Conservation (phyloP, 1,140 invertebrate genomes). For the Drosophila funebris region DNA sequence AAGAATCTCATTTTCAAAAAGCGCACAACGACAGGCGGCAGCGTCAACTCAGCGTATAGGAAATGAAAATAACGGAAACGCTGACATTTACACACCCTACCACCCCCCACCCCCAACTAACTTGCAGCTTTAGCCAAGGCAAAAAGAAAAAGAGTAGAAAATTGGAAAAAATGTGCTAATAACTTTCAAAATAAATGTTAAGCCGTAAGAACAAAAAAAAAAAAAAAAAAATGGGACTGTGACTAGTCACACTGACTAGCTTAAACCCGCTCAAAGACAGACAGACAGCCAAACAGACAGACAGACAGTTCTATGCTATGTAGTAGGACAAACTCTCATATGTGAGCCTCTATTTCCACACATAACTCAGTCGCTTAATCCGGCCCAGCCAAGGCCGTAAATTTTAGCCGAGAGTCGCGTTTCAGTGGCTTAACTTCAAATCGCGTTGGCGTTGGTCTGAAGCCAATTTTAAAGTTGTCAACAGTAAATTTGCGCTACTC, state of each 20-base stretch:
- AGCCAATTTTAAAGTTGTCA: slow-evolving; percentile 59
- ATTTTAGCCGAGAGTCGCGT: slow-evolving; percentile 43
- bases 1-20: slow-evolving; percentile 65
- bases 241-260: slow-evolving; percentile 40
- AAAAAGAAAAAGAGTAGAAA: slow-evolving; percentile 5
- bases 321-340: slow-evolving; percentile 26
- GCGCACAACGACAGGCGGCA: too few species aligned
- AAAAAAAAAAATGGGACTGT: background rate
- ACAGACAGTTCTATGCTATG: slow-evolving; percentile 18
- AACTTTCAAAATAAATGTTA: slow-evolving; percentile 54
- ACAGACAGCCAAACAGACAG: slow-evolving; percentile 13
- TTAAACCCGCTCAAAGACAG: slow-evolving; percentile 42
- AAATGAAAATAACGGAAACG: slow-evolving; percentile 61
- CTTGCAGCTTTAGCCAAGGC: slow-evolving; percentile 21
- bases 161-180: slow-evolving; percentile 47
- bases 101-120: slow-evolving; percentile 23
- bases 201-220: slow-evolving; percentile 11
- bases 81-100: slow-evolving; percentile 41
- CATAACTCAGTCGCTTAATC: slow-evolving; percentile 54
- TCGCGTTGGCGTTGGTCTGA: slow-evolving; percentile 16
- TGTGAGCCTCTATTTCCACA: slow-evolving; percentile 44
- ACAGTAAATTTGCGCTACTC: slow-evolving; percentile 29
- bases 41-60: slow-evolving; percentile 40
- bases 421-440: slow-evolving; percentile 47
- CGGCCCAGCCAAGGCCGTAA: slow-evolving; percentile 49